Conservation (phyloP, 1,140 invertebrate genomes). For the Contarinia nasturtii region DNA sequence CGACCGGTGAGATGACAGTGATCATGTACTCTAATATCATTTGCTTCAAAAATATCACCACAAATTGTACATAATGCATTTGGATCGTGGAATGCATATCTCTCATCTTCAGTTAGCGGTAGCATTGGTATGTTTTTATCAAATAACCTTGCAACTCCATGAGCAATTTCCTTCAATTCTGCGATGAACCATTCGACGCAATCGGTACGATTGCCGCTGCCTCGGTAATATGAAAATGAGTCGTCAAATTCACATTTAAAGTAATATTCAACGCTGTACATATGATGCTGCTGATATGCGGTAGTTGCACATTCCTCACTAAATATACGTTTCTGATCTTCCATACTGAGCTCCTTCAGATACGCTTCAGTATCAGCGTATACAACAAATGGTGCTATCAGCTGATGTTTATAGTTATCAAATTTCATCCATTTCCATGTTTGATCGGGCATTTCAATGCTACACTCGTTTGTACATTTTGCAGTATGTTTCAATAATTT, state of each 20-base stretch:
- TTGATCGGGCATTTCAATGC: too few relatives aligned
- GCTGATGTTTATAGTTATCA: conserved; percentile 11
- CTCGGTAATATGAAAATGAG: too few relatives aligned
- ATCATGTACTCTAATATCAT: conserved; percentile 10
- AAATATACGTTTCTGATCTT: too few relatives aligned
- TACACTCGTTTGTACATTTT: too few relatives aligned
- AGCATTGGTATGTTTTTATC: not conserved
- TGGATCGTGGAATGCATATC: not conserved
- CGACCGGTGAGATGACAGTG: conserved; percentile 18
- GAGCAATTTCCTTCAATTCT: too few relatives aligned
- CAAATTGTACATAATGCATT: conserved; percentile 15
- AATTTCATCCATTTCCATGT: conserved; percentile 4
- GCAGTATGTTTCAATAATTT: too few relatives aligned
- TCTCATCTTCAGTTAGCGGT: not conserved
- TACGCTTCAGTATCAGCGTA: conserved; percentile 20
- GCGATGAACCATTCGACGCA: too few relatives aligned
- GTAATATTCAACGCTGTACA: too few relatives aligned
- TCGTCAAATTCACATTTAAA: too few relatives aligned
- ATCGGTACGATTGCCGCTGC: too few relatives aligned
- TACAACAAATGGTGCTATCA: conserved; percentile 14
- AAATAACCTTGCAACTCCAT: not conserved
- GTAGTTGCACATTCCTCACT: too few relatives aligned
- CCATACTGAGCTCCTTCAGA: conserved; percentile 4
- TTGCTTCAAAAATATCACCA: conserved; percentile 7
- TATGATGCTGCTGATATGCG: too few relatives aligned